Conservation (phyloP, 2,113 vertebrate species). For the Jacana jacana region DNA sequence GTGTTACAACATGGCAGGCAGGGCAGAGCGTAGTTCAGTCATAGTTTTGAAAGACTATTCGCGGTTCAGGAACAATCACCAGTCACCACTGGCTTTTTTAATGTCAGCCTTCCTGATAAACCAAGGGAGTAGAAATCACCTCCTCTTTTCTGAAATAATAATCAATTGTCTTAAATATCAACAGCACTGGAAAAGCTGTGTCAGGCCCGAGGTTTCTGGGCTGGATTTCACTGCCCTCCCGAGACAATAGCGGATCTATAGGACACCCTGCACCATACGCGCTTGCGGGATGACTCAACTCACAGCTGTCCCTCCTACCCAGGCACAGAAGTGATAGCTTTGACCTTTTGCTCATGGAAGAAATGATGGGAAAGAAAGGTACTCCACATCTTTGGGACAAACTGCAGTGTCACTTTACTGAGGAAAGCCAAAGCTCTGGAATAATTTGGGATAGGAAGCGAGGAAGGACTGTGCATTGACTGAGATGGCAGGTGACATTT, state of each 20-base stretch:
- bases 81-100: neutral
- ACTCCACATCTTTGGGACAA: neutral
- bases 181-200: neutral
- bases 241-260: neutral
- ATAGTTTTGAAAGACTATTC: neutral
- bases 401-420: constrained; percentile 15
- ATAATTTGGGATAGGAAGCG: constrained; percentile 17
- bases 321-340: constrained; percentile 4
- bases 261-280: neutral
- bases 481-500: constrained; percentile 31
- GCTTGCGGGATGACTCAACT: neutral
- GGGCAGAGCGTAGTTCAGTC: neutral
- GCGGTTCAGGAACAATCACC: neutral
- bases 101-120: neutral
- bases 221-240: neutral
- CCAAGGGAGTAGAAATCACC: neutral
- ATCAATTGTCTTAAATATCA: constrained; percentile 12
- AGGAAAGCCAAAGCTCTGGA: neutral
- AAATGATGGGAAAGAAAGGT: constrained; percentile 32
- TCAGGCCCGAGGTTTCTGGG: neutral
- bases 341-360: constrained; percentile 56
- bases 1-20: neutral
- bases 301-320: constrained; percentile 18
- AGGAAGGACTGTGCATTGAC: neutral
- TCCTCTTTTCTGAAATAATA: constrained; percentile 32